Conservation (phyloP, 2,888 invertebrate genomes). For the Chloroclystis v-ata region DNA sequence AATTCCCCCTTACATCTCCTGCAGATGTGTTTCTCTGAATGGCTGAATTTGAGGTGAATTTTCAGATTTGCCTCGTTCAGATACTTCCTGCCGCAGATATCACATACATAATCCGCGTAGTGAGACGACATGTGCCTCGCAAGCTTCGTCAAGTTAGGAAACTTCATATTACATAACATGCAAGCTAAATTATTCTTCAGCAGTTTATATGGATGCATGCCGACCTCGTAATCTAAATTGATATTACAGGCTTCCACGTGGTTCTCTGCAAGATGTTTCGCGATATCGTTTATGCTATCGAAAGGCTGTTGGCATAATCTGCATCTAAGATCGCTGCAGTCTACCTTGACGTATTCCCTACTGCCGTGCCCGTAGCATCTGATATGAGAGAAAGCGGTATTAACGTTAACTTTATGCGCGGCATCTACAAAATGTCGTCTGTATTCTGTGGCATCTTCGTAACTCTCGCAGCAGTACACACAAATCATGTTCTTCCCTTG, state of each 20-base stretch:
- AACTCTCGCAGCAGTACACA: conserved; percentile 64
- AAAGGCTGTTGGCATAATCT: conserved; percentile 46
- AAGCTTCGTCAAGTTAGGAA: conserved; percentile 51
- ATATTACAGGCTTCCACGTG: conserved; percentile 42
- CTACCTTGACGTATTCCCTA: conserved; percentile 58
- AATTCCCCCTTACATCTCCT: conserved; percentile 60
- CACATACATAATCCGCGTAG: conserved; percentile 57
- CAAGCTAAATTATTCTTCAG: conserved; percentile 54
- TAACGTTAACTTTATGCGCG: conserved; percentile 48
- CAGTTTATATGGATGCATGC: conserved; percentile 56
- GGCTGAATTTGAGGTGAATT: conserved; percentile 53
- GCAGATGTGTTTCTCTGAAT: conserved; percentile 50
- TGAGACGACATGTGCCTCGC: conserved; percentile 60
- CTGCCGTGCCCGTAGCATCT: too few relatives aligned
- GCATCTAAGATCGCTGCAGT: conserved; percentile 53
- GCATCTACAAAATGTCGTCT: conserved; percentile 50
- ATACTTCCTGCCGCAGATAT: conserved; percentile 59
- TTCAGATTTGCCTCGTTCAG: conserved; percentile 49
- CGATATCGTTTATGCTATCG: conserved; percentile 43
- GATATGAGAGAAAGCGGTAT: conserved; percentile 56
- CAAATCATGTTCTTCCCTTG: conserved; percentile 53
- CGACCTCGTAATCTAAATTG: conserved; percentile 46
- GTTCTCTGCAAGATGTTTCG: conserved; percentile 44
- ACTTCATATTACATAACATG: conserved; percentile 47
- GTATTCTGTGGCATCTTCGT: conserved; percentile 49